These are phyloP conservation scores for Limenitis camilla DNA, from an alignment of 2,888 invertebrate genomes.

Conservation along the genomic window DNA sequence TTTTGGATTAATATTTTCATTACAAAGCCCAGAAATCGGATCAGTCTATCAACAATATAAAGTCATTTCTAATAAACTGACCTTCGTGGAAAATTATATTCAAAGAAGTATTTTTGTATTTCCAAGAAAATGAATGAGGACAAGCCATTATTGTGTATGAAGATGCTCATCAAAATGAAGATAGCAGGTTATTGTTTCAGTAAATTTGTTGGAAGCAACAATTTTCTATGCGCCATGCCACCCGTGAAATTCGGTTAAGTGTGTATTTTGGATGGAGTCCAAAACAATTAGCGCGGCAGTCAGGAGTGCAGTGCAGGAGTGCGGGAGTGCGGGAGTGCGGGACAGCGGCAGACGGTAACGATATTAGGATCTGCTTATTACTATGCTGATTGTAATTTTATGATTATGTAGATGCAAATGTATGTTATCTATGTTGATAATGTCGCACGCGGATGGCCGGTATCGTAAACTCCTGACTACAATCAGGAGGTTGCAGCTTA, in stretches of 20 bases:
- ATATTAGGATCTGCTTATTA: constrained; percentile 36
- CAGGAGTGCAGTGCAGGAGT: constrained; percentile 32
- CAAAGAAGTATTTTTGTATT: too few relatives aligned
- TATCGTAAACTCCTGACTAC: too few relatives aligned
- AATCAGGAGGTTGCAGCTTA: too few relatives aligned
- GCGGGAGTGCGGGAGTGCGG: constrained; percentile 39
- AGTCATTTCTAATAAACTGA: too few relatives aligned
- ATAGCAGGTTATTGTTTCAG: constrained; percentile 19
- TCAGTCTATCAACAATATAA: too few relatives aligned
- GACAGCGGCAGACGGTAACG: constrained; percentile 31
- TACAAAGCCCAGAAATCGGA: too few relatives aligned
- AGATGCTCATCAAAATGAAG: too few relatives aligned
- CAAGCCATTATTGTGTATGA: too few relatives aligned
- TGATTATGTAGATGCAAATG: neutral
- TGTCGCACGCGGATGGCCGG: too few relatives aligned
- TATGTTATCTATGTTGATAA: neutral
- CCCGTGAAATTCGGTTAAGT: constrained; percentile 63
- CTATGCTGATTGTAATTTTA: constrained; percentile 7
- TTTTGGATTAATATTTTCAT: too few relatives aligned
- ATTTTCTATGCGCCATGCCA: constrained; percentile 48
- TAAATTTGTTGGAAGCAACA: constrained; percentile 36
- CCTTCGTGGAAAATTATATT: too few relatives aligned
- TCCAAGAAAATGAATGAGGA: too few relatives aligned
- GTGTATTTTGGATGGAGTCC: constrained; percentile 68
- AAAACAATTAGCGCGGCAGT: constrained; percentile 65